phyloP scores from a whole-genome alignment of 2,888 invertebrate genomes.

The Atrina japonica region DNA sequence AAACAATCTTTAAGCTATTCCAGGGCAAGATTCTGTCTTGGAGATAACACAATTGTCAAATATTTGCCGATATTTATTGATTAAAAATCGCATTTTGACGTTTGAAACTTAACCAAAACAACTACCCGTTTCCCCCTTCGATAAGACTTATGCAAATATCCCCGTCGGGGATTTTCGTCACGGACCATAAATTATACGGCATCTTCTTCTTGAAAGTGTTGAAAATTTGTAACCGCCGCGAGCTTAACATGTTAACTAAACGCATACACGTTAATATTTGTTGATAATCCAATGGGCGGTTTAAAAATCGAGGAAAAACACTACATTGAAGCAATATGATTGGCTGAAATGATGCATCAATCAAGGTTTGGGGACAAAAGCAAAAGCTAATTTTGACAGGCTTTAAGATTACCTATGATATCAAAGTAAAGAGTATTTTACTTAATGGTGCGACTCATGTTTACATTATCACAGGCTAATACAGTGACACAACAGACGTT shows the following conservation, averaged over 20 bases:
- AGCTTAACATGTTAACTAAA: constrained; percentile 33
- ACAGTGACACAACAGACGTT: constrained; percentile 7
- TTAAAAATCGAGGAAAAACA: constrained; percentile 11
- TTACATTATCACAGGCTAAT: no score
- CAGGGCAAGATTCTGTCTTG: background rate
- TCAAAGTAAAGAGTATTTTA: constrained; percentile 19
- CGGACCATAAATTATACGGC: constrained; percentile 23
- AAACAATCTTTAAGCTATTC: constrained; percentile 6
- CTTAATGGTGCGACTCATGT: no score
- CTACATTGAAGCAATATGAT: constrained; percentile 31
- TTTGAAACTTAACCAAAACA: background rate
- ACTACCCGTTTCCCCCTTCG: constrained; percentile 9
- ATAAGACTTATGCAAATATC: constrained; percentile 3
- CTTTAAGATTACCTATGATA: constrained; percentile 43
- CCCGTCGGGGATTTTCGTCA: constrained; percentile 22
- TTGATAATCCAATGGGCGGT: constrained; percentile 37
- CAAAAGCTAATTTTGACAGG: constrained; percentile 43
- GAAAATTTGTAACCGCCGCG: constrained; percentile 41
- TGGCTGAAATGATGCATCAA: constrained; percentile 37
- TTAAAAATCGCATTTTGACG: constrained; percentile 9
- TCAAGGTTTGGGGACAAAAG: constrained; percentile 43
- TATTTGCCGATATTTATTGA: background rate
- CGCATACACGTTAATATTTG: constrained; percentile 37
- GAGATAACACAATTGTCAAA: background rate
- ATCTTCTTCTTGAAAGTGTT: constrained; percentile 33